A percentile compares a stretch with the other conserved stretches of the same genome.
Evolutionary conservation across 1,140 invertebrate genomes (phyloP).

Genomic region (Lanistes nyassanus): DNA sequence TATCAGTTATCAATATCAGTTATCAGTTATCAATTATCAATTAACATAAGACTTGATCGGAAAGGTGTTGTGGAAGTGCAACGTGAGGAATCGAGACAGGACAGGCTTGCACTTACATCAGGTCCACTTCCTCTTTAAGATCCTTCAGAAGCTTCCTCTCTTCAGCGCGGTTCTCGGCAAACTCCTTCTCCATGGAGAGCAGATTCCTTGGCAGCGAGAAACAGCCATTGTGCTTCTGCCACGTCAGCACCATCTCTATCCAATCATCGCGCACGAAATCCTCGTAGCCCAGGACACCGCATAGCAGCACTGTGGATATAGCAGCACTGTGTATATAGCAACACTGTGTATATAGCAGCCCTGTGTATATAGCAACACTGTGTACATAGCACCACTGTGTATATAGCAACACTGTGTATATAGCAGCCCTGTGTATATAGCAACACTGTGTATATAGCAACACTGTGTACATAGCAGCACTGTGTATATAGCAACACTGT

Average conservation of each 20-base stretch:
- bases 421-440: background rate
- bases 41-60: background rate
- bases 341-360: too few species aligned
- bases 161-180: background rate
- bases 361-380: too few species aligned
- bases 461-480: too few species aligned
- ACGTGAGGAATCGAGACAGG: background rate
- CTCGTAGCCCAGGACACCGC: slow-evolving; percentile 38
- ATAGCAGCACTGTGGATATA: slow-evolving; percentile 41
- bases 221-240: slow-evolving; percentile 39
- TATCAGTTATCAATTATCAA: too few species aligned
- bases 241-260: slow-evolving; percentile 37
- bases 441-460: background rate
- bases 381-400: too few species aligned
- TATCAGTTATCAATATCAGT: too few species aligned
- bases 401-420: too few species aligned
- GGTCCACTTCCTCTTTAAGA: slow-evolving; percentile 11
- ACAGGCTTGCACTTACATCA: slow-evolving; percentile 3
- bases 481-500: too few species aligned
- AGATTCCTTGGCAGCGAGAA: slow-evolving; percentile 21
- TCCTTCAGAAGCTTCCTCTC: slow-evolving; percentile 9
- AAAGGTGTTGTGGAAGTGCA: background rate
- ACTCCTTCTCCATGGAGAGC: slow-evolving; percentile 8
- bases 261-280: slow-evolving; percentile 39
- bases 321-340: too few species aligned